A percentile compares a stretch with the other conserved stretches of the same genome.
Conservation (phyloP, 2,888 invertebrate species). For the Cataglyphis cursor region DNA sequence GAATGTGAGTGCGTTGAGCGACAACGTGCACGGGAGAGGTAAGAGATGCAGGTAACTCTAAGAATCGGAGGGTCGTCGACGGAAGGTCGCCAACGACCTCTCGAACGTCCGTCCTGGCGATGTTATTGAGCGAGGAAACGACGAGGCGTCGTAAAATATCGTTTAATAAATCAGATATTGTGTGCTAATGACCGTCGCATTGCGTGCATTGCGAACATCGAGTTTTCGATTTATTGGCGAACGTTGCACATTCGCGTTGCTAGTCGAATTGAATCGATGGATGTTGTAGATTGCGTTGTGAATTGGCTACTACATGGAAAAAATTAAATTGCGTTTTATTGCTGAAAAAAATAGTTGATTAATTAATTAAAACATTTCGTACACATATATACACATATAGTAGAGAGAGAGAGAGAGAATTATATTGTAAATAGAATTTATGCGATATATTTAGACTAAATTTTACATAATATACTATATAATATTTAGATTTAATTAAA, state of each 20-base stretch:
- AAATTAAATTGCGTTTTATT: not conserved
- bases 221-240: not conserved
- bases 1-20: constrained; percentile 26
- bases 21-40: constrained; percentile 29
- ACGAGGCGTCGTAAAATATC: constrained; percentile 45
- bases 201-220: not conserved
- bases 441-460: not conserved
- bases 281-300: not conserved
- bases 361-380: not conserved
- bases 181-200: constrained; percentile 18
- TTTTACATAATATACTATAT: not conserved
- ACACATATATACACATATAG: no score
- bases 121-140: constrained; percentile 39
- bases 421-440: not conserved
- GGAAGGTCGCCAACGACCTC: constrained; percentile 67
- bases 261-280: not conserved
- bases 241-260: constrained; percentile 1
- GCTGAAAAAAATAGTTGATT: not conserved
- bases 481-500: not conserved
- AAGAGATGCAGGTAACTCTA: constrained; percentile 60
- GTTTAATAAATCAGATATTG: constrained; percentile 60
- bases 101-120: constrained; percentile 58
- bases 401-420: no score
- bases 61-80: constrained; percentile 72
- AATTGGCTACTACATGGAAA: not conserved